Evolutionary conservation across 2,113 vertebrate genomes (phyloP), one percentile per base, ranked within the genome.

Genomic region (Promerops cafer): DNA sequence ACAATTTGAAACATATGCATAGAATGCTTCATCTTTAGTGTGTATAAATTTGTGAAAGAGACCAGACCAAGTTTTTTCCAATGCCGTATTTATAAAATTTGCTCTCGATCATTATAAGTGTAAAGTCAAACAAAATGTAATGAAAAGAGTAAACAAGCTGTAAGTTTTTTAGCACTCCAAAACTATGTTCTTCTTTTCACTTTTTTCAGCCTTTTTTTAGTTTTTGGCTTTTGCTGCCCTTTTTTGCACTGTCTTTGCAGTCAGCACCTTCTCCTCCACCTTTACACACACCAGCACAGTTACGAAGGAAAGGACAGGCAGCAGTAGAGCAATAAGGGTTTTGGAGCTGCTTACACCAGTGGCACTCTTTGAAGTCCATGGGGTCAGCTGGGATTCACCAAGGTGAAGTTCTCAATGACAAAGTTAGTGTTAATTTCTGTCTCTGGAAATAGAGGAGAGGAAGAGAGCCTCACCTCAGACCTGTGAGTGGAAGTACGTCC

Each of bases 221-320:
- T 42, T 92, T 93, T 37, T 11, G 18, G 8, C 5, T 78, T 68
- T 50, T 72, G 6, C 18, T 80, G 22, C 8, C 8, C 4, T 35
- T 54, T 75, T 63, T 71, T 71, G 15, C 37, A 4, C 2, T 45
- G 4, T 61, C 27, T 85, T 85, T 64, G 20, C 31, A 18, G 13
- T 7, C 26, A 49, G 2, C 0, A 2, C 5, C 0, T 1, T 16
- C 10, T 86, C 21, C 16, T 16, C 0, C 3, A 9, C 2, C 10
- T 65, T 40, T 65, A 35, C 15, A 37, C 11, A 16, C 6, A 40
- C 3, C 1, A 2, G 18, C 35, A 45, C 8, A 24, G 8, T 31
- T 49, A 35, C 52, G 68, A 86, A 65, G 37, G 20, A 80, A 59
- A 71, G 6, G 6, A 1, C 4, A 69, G 31, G 6, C 21, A 63